These are phyloP conservation scores for human (Homo sapiens) DNA, from an alignment of 2,113 vertebrate species.

Conservation along the genomic window GRCh38 chr3:170353501-170354000, in stretches of 20 bases:
- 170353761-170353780: not conserved
- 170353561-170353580: not conserved
- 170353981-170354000: not conserved
- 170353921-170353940: slow-evolving; percentile 6
- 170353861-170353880: not conserved
- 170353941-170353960: slow-evolving; percentile 14
- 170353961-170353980: not conserved
- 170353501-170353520: not conserved
- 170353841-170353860: slow-evolving; percentile 12
- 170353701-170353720: not conserved
- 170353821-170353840: slow-evolving; percentile 39
- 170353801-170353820: slow-evolving; percentile 4
- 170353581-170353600: no score
- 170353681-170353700: not conserved
- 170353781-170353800: not conserved
- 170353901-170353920: slow-evolving; percentile 25
- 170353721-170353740: not conserved
- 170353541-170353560: slow-evolving; percentile 16
- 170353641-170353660: no score
- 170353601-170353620: no score
- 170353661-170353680: no score
- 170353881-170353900: not conserved
- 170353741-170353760: not conserved
- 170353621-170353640: no score
- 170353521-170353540: slow-evolving; percentile 11